These are phyloP conservation scores for Epiperipatus broadwayi DNA, from an alignment of 2,888 invertebrate species.

Conservation along the genomic window DNA sequence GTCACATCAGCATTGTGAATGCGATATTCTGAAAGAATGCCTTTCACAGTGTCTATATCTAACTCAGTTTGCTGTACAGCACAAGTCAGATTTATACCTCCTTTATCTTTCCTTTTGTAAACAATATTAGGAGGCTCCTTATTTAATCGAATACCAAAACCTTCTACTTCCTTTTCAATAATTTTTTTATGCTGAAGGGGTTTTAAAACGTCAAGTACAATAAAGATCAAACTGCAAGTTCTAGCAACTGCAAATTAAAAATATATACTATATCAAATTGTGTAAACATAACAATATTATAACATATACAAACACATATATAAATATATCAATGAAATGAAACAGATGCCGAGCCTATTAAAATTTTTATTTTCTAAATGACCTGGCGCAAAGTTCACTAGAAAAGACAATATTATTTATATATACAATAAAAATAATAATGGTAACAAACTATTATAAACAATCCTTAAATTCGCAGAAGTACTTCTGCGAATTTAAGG, in stretches of 20 bases:
- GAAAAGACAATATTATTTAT: too few relatives aligned
- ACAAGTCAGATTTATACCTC: constrained; percentile 71
- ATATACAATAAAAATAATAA: too few relatives aligned
- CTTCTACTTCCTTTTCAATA: constrained; percentile 94
- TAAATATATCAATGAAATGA: too few relatives aligned
- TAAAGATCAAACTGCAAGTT: constrained; percentile 92
- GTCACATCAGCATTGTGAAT: constrained; percentile 98
- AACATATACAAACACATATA: neutral
- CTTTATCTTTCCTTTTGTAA: constrained; percentile 92
- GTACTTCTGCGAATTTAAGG: too few relatives aligned
- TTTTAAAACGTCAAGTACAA: constrained; percentile 90
- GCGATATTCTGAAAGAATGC: constrained; percentile 88
- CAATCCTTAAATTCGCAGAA: too few relatives aligned
- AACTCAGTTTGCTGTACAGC: constrained; percentile 76
- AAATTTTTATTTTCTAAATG: too few relatives aligned
- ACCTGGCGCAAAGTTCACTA: too few relatives aligned
- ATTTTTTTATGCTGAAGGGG: constrained; percentile 88
- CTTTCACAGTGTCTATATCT: constrained; percentile 80
- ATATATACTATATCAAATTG: constrained; percentile 8
- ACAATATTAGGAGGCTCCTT: constrained; percentile 92
- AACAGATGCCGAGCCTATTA: neutral
- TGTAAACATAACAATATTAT: neutral
- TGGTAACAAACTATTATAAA: too few relatives aligned
- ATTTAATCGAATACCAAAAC: constrained; percentile 83
- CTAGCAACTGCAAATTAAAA: constrained; percentile 49